These are phyloP conservation scores for Artibeus jamaicensis DNA, from an alignment of 2,797 vertebrate species.

Conservation along the genomic window DNA sequence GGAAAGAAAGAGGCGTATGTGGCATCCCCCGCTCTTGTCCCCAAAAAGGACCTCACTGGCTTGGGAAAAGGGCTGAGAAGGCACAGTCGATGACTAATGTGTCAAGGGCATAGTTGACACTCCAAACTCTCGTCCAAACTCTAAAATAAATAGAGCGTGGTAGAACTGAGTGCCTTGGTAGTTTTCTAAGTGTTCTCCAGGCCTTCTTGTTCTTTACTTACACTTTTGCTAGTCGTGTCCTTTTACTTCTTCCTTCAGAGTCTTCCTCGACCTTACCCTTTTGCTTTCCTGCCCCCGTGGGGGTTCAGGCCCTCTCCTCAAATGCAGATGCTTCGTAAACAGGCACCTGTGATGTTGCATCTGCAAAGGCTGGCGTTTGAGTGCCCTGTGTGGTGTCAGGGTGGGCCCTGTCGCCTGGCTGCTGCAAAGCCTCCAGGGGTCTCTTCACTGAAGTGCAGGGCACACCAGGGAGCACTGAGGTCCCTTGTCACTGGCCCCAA, in stretches of 20 bases:
- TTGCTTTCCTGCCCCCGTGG: background rate
- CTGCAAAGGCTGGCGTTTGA: background rate
- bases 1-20: background rate
- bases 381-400: background rate
- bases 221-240: background rate
- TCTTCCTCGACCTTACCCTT: background rate
- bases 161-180: background rate
- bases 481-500: background rate
- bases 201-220: background rate
- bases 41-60: background rate
- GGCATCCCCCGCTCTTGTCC: too few relatives aligned
- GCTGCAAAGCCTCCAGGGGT: background rate
- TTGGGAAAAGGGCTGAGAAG: background rate
- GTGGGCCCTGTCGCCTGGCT: background rate
- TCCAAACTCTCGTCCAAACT: background rate
- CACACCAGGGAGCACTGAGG: background rate
- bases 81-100: background rate
- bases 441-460: background rate
- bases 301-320: background rate
- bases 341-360: background rate
- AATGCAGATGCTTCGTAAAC: background rate
- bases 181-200: background rate
- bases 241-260: background rate
- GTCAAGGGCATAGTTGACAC: accelerated
- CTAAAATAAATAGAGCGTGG: background rate